Evolutionary conservation across 2,797 vertebrate species (phyloP).

Genomic region (Malacoraja senta): DNA sequence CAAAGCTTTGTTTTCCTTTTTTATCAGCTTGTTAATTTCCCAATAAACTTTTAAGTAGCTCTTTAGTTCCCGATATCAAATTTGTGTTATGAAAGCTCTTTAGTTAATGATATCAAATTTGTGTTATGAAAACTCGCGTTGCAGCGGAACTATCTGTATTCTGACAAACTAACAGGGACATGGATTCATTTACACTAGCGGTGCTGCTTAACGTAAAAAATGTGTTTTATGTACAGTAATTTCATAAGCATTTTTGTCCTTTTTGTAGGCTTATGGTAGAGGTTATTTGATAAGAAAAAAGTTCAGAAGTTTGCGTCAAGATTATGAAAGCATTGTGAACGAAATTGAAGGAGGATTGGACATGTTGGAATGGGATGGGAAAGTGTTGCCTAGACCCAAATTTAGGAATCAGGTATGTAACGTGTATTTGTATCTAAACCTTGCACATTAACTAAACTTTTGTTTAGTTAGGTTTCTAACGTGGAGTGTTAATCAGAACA

Average conservation of each 20-base stretch:
- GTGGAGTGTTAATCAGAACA: neutral
- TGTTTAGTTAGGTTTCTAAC: neutral
- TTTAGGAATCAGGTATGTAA: constrained; percentile 60
- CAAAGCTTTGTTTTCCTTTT: too few relatives aligned
- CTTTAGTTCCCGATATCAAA: too few relatives aligned
- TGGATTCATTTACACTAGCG: neutral
- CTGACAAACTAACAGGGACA: neutral
- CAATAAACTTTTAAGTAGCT: too few relatives aligned
- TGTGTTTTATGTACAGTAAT: neutral
- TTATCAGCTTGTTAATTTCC: too few relatives aligned
- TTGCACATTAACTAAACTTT: neutral
- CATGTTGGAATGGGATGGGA: constrained; percentile 63
- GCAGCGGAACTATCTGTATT: too few relatives aligned
- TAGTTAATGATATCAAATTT: too few relatives aligned
- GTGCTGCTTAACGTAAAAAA: too few relatives aligned
- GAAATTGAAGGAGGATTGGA: constrained; percentile 70
- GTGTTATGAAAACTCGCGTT: too few relatives aligned
- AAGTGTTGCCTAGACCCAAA: constrained; percentile 55
- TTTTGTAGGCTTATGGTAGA: constrained; percentile 62
- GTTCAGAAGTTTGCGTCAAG: constrained; percentile 53
- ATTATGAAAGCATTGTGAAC: constrained; percentile 70
- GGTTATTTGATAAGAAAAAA: constrained; percentile 66
- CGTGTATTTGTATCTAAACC: neutral
- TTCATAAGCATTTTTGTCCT: neutral
- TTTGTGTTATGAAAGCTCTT: too few relatives aligned